These are phyloP conservation scores for Troides oblongomaculatus DNA, from an alignment of 2,888 invertebrate species.

Conservation along the genomic window DNA sequence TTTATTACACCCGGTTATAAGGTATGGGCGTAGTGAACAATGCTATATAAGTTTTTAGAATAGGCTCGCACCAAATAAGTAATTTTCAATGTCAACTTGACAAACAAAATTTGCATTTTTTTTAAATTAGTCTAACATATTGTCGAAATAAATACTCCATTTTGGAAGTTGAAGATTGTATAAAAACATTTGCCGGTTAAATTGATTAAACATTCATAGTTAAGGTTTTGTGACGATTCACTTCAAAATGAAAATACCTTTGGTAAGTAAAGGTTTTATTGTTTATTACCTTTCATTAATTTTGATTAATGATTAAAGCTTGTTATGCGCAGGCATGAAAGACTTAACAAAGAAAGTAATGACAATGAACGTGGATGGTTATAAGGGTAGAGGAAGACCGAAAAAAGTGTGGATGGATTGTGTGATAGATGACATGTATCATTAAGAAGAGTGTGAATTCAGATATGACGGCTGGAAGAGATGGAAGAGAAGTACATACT, in stretches of 20 bases:
- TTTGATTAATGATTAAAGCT: background rate
- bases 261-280: conserved; percentile 57
- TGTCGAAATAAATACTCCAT: conserved; percentile 70
- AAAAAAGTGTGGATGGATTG: no score
- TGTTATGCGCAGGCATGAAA: background rate
- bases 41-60: conserved; percentile 50
- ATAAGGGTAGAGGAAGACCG: no score
- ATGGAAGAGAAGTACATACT: no score
- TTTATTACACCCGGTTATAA: conserved; percentile 29
- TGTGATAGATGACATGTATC: no score
- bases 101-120: conserved; percentile 73
- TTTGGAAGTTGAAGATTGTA: conserved; percentile 64
- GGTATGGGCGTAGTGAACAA: conserved; percentile 50
- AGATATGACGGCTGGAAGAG: no score
- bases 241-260: conserved; percentile 59
- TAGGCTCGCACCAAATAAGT: conserved; percentile 56
- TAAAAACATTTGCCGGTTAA: conserved; percentile 61
- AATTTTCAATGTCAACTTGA: conserved; percentile 58
- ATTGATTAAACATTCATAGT: conserved; percentile 57
- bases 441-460: no score
- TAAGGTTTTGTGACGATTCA: conserved; percentile 45
- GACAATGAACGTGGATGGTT: no score
- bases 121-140: conserved; percentile 56
- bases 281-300: background rate
- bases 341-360: no score